Evolutionary conservation across 2,797 vertebrate species (phyloP), one percentile per base, ranked within the genome.

Genomic region (Triplophysa bombifrons): DNA sequence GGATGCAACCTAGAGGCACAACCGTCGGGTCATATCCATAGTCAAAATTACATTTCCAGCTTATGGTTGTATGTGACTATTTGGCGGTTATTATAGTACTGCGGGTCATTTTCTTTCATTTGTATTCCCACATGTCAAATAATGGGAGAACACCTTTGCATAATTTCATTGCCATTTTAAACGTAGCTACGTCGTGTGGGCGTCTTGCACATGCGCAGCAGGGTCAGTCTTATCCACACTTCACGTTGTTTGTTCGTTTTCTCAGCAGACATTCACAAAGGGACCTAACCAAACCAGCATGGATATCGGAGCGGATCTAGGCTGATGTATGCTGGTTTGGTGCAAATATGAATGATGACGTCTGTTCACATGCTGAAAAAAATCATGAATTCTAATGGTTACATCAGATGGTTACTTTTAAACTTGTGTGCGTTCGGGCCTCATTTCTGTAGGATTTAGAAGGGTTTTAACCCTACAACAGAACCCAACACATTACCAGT

Each of bases 111-210:
- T 22, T 58, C n/a, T 63, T 17, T 34, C 25, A 55, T 7, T 22
- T 82, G 87, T 87, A 83, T 90, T 89, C 60, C 16, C 44, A 50
- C 86, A 89, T 90, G 85, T 86, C 46, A 82, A 80, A 82, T 82
- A 80, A 86, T 86, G 19, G 11, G 68, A 72, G 80, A 81, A 7
- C 85, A 86, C 90, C 92, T 89, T 92, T 76, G 66, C 80, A 60
- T 66, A 81, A 76, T 71, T 44, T 69, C 46, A 51, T 51, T 22
- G 75, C 13, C 11, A 61, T 70, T 70, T 77, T 22, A 70, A 51
- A 70, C 61, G 25, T 6, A 41, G 7, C 34, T 1, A 38, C 34
- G 34, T 5, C 6, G 85, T 82, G 86, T 41, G 7, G 10, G 11
- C 8, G 20, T 1, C 16, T 0, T 27, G 56, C 56, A 46, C 76